Conservation (phyloP, 2,113 vertebrate species). For the Labeo rohita region DNA sequence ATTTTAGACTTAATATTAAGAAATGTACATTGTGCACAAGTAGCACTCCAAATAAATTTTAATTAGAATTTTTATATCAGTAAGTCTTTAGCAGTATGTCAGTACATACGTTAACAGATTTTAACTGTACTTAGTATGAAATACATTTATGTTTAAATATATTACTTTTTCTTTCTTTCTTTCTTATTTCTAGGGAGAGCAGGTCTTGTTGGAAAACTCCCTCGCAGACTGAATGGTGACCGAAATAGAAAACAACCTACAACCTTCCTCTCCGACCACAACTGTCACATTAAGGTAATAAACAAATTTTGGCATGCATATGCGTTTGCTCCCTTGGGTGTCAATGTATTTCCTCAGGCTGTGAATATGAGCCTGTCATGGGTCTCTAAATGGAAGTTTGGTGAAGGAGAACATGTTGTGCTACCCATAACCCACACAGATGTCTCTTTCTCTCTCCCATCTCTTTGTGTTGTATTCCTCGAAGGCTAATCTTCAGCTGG, state of each 20-base stretch:
- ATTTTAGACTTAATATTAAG: too few relatives aligned
- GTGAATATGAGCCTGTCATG: constrained; percentile 13
- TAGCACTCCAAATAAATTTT: too few relatives aligned
- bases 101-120: too few relatives aligned
- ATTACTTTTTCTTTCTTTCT: too few relatives aligned
- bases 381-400: constrained; percentile 13
- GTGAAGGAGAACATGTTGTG: constrained; percentile 22
- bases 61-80: too few relatives aligned
- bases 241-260: background rate
- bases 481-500: constrained; percentile 16
- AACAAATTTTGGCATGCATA: background rate
- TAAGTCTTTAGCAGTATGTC: too few relatives aligned
- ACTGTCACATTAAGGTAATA: constrained; percentile 3
- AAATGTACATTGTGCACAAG: too few relatives aligned
- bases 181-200: too few relatives aligned
- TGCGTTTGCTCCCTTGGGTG: background rate
- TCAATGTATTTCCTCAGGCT: background rate
- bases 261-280: background rate
- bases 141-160: too few relatives aligned
- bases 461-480: constrained; percentile 22
- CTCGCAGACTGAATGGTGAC: background rate
- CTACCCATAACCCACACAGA: constrained; percentile 19
- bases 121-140: too few relatives aligned
- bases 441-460: constrained; percentile 1
- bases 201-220: background rate